phyloP scores from a whole-genome alignment of 2,888 invertebrate genomes.

The Pimpla rufipes region DNA sequence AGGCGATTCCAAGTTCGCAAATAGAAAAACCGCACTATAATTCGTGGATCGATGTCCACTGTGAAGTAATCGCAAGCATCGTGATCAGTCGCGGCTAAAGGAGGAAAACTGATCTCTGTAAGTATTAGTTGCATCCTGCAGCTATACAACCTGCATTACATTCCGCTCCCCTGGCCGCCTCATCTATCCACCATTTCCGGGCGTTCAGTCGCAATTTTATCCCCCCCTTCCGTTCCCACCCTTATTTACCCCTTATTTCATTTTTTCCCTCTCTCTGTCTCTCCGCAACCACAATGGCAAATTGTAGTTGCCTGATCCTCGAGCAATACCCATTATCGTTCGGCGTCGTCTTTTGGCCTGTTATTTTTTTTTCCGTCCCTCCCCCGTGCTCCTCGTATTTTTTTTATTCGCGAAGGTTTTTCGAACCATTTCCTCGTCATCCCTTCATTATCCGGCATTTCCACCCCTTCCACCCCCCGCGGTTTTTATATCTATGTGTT shows the following conservation, averaged over 20 bases:
- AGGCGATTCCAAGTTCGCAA: conserved; percentile 3
- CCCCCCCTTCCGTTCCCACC: too few relatives aligned
- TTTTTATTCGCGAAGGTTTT: background rate
- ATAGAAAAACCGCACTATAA: conserved; percentile 36
- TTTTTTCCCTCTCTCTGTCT: background rate
- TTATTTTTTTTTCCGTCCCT: background rate
- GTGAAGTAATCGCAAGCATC: too few relatives aligned
- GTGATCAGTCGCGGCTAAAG: conserved; percentile 21
- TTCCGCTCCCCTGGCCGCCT: background rate
- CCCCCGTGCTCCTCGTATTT: conserved; percentile 2
- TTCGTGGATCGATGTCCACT: conserved; percentile 58
- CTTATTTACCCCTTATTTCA: too few relatives aligned
- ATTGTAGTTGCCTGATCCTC: conserved; percentile 25
- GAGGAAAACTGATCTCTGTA: conserved; percentile 39
- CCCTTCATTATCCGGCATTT: conserved; percentile 47
- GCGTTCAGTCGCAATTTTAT: background rate
- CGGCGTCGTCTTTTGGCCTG: conserved; percentile 3
- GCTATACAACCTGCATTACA: background rate
- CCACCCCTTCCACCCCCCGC: background rate
- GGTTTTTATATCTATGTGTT: conserved; percentile 28
- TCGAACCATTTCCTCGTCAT: conserved; percentile 21
- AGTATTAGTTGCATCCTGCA: conserved; percentile 1
- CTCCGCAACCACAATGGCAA: background rate
- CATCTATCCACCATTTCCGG: conserved; percentile 2
- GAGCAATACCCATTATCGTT: conserved; percentile 49